Evolutionary conservation across 2,888 invertebrate genomes (phyloP).

Genomic region (Drosophila paranaensis): DNA sequence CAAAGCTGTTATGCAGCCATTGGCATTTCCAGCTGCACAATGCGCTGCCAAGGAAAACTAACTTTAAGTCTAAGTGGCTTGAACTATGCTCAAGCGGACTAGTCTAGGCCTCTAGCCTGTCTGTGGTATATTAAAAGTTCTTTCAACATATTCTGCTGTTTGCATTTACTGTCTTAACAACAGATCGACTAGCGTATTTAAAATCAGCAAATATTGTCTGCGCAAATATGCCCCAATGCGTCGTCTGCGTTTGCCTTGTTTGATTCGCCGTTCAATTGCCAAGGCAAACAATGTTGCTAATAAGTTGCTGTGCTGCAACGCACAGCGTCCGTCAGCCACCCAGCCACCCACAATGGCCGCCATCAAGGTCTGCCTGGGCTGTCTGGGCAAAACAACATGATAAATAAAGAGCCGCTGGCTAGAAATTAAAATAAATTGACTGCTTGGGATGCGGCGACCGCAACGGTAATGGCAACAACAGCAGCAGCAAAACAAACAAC

Average conservation of each 20-base stretch:
- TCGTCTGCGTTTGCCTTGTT: not conserved
- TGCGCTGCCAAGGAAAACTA: not conserved
- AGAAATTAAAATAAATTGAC: slow-evolving; percentile 81
- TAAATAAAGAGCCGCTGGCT: slow-evolving; percentile 78
- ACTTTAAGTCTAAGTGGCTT: not conserved
- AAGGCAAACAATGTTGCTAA: slow-evolving; percentile 70
- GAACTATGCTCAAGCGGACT: no score
- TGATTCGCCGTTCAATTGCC: slow-evolving; percentile 42
- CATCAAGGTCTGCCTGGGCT: slow-evolving; percentile 17
- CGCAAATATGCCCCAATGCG: not conserved
- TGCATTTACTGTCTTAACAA: not conserved
- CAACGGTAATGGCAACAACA: slow-evolving; percentile 44
- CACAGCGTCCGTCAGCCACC: not conserved
- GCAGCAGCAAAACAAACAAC: slow-evolving; percentile 8
- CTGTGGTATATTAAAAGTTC: not conserved
- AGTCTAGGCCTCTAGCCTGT: not conserved
- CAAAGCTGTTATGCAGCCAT: not conserved
- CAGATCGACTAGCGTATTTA: not conserved
- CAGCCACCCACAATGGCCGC: not conserved
- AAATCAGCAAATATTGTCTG: not conserved
- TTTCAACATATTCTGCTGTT: no score
- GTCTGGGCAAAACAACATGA: slow-evolving; percentile 68
- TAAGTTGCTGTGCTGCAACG: slow-evolving; percentile 56
- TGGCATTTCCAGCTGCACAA: not conserved
- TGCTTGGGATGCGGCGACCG: slow-evolving; percentile 62